Evolutionary conservation across 2,797 vertebrate species (phyloP), one percentile per base, ranked within the genome.

Genomic region (Halcyon smyrnensis): DNA sequence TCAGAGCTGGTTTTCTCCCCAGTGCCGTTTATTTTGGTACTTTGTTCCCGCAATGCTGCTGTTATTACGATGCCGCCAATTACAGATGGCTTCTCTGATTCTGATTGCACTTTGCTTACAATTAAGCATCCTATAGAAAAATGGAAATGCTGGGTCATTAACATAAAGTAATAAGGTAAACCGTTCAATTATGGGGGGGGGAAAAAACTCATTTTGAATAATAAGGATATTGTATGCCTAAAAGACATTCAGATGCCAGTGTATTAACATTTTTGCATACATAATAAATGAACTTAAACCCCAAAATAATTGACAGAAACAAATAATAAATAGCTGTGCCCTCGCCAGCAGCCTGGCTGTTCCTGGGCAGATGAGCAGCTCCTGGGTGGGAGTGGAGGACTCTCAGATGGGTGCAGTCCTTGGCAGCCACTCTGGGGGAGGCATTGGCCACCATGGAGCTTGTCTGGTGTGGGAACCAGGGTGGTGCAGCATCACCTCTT

Each of bases 151-250:
- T 36, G 20, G 68, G 24, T 87, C 68, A 75, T 96, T 98, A 96
- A 93, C 97, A 97, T 97, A 97, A 97, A 95, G 97, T 96, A 98
- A 97, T 96, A 97, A 97, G 97, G 96, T 96, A 96, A 96, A 96
- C 96, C 95, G 70, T 96, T 97, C 96, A 97, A 97, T 98, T 98
- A 97, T 56, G 76, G 95, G 94, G 87, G 80, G 64, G 84, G 77
- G 96, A 96, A 36, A 62, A 51, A 51, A 51, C 27, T 9, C 75
- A 89, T 89, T 97, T 95, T 90, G 95, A 97, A 97, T 97, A 98
- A 97, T 96, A 98, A 97, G 96, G 96, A 96, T 96, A 97, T 97
- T 97, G 94, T 97, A 97, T 93, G 96, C 96, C 97, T 96, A 97
- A 96, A 89, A 97, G 93, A 95, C 95, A 95, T 96, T 97, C 94